Base-by-base conservation (phyloP, 2,797 vertebrate genomes). In the Margarornis squamiger region DNA sequence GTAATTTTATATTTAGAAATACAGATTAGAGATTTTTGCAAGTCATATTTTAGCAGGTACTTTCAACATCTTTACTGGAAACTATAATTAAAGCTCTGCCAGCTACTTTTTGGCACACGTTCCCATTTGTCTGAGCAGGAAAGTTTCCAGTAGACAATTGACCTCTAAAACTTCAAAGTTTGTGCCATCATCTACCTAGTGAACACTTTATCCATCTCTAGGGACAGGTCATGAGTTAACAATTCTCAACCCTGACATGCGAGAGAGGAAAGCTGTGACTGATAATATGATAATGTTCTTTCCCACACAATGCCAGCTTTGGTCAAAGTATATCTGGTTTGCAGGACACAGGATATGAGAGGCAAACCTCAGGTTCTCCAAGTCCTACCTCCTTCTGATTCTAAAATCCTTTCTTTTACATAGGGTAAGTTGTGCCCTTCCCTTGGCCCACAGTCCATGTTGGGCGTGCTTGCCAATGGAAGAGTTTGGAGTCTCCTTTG, bases 1-100 rank as follows among this genome's bases (percentile, higher is more conserved):
- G 96, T 49, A 74, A 83, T 86, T 96, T 97, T 97, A 97, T 93
- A 95, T 97, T 97, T 97, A 96, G 96, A 97, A 97, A 94, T 95
- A 95, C 10, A 92, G 95, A 97, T 97, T 96, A 94, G 38, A 94
- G 95, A 96, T 97, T 97, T 96, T 85, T 90, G 95, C 90, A 84
- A 90, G 77, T 79, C 39, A 86, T 73, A 65, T 79, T 85, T 88
- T 51, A 92, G 95, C 92, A 94, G 89, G 86, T 95, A 67, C 94
- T 96, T 92, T 87, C 62, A 61, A 67, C 74, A 38, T 95, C 96
- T 96, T 94, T 96, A 96, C 86, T 93, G 93, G 95, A 96, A 97
- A 77, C 92, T 76, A 17, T 90, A 95, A 97, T 96, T 97, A 96
- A 73, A 89, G 78, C 83, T 32, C 63, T 84, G 86, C 92, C 94